These are phyloP conservation scores for Apocrypta bakeri DNA, from an alignment of 1,140 invertebrate genomes.

Conservation along the genomic window DNA sequence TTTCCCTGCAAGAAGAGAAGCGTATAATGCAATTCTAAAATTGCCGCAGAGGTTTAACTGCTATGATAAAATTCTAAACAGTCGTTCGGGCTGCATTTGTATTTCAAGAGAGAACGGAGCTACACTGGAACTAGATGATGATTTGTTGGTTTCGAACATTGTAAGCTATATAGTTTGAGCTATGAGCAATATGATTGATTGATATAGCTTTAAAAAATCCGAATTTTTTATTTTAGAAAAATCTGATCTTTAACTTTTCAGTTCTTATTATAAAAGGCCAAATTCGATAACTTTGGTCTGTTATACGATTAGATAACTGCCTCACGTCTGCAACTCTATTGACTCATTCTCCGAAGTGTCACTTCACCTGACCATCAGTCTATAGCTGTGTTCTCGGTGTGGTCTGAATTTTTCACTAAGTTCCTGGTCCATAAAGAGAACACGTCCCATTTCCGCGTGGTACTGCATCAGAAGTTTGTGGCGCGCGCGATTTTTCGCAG, in stretches of 20 bases:
- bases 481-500: constrained; percentile 30
- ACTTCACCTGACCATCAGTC: background rate
- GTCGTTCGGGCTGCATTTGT: background rate
- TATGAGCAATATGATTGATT: too few relatives aligned
- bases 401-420: background rate
- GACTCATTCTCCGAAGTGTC: background rate
- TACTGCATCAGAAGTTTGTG: background rate
- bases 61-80: background rate
- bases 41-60: background rate
- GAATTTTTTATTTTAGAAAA: too few relatives aligned
- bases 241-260: too few relatives aligned
- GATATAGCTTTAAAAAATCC: too few relatives aligned
- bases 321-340: background rate
- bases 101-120: background rate
- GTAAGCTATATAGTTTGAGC: too few relatives aligned
- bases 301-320: background rate
- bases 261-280: too few relatives aligned
- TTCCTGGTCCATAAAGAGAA: background rate
- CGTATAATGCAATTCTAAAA: constrained; percentile 5
- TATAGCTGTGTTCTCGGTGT: background rate
- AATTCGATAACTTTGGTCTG: too few relatives aligned
- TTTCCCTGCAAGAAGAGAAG: background rate
- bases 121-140: background rate
- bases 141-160: too few relatives aligned
- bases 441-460: constrained; percentile 13